Conservation (phyloP, 2,113 vertebrate species). For the Platycercus adscitus region DNA sequence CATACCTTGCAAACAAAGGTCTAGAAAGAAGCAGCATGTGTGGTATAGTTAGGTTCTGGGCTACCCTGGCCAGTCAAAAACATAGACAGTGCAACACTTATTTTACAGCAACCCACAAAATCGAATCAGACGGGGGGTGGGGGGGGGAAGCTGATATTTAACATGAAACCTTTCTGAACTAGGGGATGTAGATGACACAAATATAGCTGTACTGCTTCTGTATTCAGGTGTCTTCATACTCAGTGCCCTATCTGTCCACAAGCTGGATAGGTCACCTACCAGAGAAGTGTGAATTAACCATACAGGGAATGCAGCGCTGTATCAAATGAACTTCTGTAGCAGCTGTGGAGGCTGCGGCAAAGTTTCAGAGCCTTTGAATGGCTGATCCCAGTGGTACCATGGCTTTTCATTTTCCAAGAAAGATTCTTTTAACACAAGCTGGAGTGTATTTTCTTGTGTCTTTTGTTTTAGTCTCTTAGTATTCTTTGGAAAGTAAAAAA, state of each 20-base stretch:
- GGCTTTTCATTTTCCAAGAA: slow-evolving; percentile 33
- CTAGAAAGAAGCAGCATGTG: background rate
- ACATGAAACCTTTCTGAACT: background rate
- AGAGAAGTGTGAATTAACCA: slow-evolving; percentile 13
- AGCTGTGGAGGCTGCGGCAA: slow-evolving; percentile 9
- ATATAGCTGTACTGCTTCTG: background rate
- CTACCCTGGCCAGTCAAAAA: background rate
- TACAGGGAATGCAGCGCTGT: background rate
- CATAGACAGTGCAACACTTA: background rate
- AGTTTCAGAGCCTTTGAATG: slow-evolving; percentile 9
- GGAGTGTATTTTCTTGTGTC: background rate
- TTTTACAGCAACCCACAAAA: background rate
- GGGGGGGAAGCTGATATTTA: background rate
- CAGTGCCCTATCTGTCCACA: background rate
- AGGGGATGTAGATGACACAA: background rate
- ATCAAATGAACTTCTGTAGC: slow-evolving; percentile 25
- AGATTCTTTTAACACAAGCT: background rate
- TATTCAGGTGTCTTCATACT: background rate
- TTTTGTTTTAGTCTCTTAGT: slow-evolving; percentile 38
- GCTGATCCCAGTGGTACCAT: background rate
- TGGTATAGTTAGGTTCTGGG: background rate
- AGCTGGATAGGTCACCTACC: background rate
- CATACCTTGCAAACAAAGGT: background rate
- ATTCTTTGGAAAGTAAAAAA: background rate
- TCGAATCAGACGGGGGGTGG: background rate